phyloP scores from a whole-genome alignment of 2,797 vertebrate genomes.

The Scomberomorus guttatus region DNA sequence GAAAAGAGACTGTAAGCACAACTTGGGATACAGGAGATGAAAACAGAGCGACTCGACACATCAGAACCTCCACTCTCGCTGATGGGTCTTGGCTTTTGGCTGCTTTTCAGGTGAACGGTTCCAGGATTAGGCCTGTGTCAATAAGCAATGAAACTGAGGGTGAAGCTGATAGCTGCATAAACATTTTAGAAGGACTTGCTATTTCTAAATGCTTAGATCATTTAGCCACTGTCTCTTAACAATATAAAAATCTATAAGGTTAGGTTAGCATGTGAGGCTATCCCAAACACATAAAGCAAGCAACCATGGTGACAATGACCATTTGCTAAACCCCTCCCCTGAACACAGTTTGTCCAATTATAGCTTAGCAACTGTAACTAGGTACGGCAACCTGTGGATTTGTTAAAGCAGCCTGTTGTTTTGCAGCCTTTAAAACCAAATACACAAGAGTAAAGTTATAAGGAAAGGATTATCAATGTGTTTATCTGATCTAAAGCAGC shows the following conservation, averaged over 20 bases:
- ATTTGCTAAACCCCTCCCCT: too few species aligned
- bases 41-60: conserved; percentile 53
- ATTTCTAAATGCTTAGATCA: conserved; percentile 33
- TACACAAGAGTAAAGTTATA: background rate
- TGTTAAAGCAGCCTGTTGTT: background rate
- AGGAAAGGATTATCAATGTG: background rate
- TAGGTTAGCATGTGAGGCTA: too few species aligned
- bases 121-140: conserved; percentile 34
- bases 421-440: background rate
- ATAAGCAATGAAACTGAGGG: conserved; percentile 39
- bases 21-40: conserved; percentile 55
- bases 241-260: too few species aligned
- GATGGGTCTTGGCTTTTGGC: conserved; percentile 67
- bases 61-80: conserved; percentile 57
- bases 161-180: conserved; percentile 31
- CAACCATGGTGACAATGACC: too few species aligned
- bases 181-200: conserved; percentile 6
- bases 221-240: background rate
- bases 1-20: conserved; percentile 56
- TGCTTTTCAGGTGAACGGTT: conserved; percentile 56
- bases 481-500: background rate
- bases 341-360: too few species aligned
- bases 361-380: too few species aligned
- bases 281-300: too few species aligned
- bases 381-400: too few species aligned